Conservation (phyloP, 2,888 invertebrate genomes). For the Agriopis marginaria region DNA sequence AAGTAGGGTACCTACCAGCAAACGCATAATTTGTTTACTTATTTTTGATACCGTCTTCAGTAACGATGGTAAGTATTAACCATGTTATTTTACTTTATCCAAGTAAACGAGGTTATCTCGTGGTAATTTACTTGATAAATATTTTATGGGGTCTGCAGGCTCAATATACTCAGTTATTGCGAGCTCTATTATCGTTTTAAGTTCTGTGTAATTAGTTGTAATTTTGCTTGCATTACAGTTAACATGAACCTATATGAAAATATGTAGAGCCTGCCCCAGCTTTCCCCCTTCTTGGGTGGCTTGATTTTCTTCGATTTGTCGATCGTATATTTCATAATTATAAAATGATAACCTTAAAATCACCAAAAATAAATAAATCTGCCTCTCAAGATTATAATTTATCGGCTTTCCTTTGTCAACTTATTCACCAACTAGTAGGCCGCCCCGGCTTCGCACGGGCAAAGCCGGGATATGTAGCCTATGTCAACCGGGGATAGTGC, state of each 20-base stretch:
- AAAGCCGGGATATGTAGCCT: no score
- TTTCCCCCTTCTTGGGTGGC: background rate
- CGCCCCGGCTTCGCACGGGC: no score
- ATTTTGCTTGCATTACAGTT: background rate
- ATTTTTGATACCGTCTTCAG: slow-evolving; percentile 44
- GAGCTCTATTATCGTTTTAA: slow-evolving; percentile 14
- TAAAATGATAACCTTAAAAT: background rate
- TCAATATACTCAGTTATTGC: background rate
- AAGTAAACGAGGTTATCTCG: slow-evolving; percentile 52
- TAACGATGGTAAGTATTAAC: slow-evolving; percentile 5
- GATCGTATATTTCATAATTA: background rate
- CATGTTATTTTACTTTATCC: slow-evolving; percentile 48
- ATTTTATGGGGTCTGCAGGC: slow-evolving; percentile 32
- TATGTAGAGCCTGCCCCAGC: background rate
- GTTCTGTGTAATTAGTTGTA: slow-evolving; percentile 14
- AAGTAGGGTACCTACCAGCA: slow-evolving; percentile 30
- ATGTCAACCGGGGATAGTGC: no score
- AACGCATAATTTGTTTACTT: slow-evolving; percentile 42
- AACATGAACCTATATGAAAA: background rate
- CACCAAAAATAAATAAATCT: background rate
- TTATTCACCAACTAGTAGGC: slow-evolving; percentile 17
- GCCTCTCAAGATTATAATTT: slow-evolving; percentile 1
- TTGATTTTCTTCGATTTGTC: no score
- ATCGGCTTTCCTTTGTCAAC: slow-evolving; percentile 16
- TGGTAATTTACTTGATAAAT: slow-evolving; percentile 44